phyloP scores from a whole-genome alignment of 2,113 vertebrate species.

The Corvus cornix region DNA sequence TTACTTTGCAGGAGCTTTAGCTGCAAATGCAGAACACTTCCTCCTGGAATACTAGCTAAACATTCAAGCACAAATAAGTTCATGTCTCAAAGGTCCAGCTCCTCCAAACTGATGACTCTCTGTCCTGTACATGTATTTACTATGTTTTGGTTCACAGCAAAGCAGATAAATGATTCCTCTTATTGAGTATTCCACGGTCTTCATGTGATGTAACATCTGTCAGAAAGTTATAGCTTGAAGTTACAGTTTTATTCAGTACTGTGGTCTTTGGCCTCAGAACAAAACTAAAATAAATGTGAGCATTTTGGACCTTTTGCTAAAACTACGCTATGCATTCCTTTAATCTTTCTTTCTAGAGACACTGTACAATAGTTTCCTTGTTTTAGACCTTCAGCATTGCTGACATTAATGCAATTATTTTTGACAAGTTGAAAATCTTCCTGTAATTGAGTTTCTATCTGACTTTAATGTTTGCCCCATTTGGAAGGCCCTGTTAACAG shows the following conservation, averaged over 20 bases:
- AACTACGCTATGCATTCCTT: constrained; percentile 26
- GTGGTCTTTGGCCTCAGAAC: constrained; percentile 53
- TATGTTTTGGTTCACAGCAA: not conserved
- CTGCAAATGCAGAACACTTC: not conserved
- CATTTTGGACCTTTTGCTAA: constrained; percentile 31
- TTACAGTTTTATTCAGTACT: constrained; percentile 36
- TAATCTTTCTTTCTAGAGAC: constrained; percentile 48
- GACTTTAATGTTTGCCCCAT: constrained; percentile 68
- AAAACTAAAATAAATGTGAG: constrained; percentile 62
- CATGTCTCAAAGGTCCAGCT: not conserved
- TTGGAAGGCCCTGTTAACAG: constrained; percentile 72
- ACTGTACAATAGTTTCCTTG: constrained; percentile 67
- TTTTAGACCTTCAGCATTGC: constrained; percentile 59
- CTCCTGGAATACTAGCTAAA: not conserved
- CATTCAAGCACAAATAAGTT: not conserved
- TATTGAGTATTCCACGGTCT: not conserved
- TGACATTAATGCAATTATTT: constrained; percentile 76
- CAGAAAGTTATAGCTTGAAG: constrained; percentile 15
- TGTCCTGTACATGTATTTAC: not conserved
- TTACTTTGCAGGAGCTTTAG: not conserved
- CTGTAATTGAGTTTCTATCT: constrained; percentile 77
- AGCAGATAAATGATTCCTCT: constrained; percentile 30
- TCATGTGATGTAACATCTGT: constrained; percentile 39
- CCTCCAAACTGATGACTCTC: not conserved
- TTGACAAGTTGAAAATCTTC: constrained; percentile 79